Conservation (phyloP, 2,888 invertebrate species). For the Hypercompe scribonia region DNA sequence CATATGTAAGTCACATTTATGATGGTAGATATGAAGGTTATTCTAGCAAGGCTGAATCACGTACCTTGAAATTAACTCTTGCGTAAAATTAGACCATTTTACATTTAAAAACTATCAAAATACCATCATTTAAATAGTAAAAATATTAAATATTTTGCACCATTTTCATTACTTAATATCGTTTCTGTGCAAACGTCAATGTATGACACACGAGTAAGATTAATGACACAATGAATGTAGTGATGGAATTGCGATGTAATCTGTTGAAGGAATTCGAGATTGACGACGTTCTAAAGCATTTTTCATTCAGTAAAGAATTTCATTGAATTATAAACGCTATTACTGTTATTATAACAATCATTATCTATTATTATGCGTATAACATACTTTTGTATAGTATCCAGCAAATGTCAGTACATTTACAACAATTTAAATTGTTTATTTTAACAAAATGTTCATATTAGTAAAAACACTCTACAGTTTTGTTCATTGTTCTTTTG, state of each 20-base stretch:
- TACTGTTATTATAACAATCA: not conserved
- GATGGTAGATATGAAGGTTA: not conserved
- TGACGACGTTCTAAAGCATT: not conserved
- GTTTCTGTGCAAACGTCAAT: slow-evolving; percentile 10
- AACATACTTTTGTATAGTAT: no score
- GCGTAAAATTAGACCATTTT: no score
- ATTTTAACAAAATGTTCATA: no score
- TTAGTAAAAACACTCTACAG: no score
- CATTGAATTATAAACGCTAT: not conserved
- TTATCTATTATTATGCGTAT: no score
- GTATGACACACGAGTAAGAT: slow-evolving; percentile 9
- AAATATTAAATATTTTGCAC: not conserved
- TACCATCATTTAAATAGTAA: not conserved
- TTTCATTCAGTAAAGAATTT: not conserved
- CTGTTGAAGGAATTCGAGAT: slow-evolving; percentile 1
- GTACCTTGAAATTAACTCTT: no score
- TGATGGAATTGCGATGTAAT: slow-evolving; percentile 11
- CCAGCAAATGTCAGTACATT: no score
- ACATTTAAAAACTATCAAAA: not conserved
- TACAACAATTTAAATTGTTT: no score
- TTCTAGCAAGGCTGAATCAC: no score
- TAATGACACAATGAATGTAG: slow-evolving; percentile 9
- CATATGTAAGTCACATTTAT: not conserved
- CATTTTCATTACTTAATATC: not conserved
- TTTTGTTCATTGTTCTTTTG: no score